Evolutionary conservation across 2,113 vertebrate species (phyloP).

Genomic region (Microcebus ravelobensis): DNA sequence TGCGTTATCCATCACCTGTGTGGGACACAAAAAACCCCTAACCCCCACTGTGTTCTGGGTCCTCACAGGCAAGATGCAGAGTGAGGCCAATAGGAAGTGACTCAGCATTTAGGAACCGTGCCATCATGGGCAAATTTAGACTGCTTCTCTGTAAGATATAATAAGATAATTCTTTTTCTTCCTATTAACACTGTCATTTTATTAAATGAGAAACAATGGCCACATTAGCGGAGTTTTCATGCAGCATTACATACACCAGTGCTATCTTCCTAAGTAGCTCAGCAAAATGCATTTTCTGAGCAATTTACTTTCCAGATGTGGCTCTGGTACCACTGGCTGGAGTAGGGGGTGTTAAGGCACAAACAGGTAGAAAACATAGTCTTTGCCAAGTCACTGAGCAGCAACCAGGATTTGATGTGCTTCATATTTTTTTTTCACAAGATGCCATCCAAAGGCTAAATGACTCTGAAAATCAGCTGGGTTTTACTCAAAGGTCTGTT

Average conservation of each 20-base stretch:
- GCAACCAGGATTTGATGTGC: conserved; percentile 50
- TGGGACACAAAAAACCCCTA: background rate
- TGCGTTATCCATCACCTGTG: background rate
- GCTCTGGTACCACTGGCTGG: conserved; percentile 41
- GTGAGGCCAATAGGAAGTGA: background rate
- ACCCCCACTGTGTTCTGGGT: background rate
- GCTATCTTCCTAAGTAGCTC: background rate
- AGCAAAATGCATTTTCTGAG: conserved; percentile 42
- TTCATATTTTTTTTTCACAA: conserved; percentile 80
- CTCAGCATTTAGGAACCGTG: background rate
- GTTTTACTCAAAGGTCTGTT: conserved; percentile 76
- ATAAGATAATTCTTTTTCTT: background rate
- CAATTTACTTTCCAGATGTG: conserved; percentile 36
- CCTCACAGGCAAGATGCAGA: background rate
- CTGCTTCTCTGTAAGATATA: background rate
- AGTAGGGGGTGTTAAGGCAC: background rate
- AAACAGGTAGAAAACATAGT: conserved; percentile 45
- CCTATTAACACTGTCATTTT: background rate
- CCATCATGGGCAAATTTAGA: background rate
- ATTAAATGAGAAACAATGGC: background rate
- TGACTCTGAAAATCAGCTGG: conserved; percentile 72
- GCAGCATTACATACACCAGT: background rate
- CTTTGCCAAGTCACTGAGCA: conserved; percentile 60
- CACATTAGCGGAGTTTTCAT: background rate
- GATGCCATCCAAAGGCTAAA: conserved; percentile 78